Conservation (phyloP, 2,797 vertebrate genomes). For the Oreortyx pictus region DNA sequence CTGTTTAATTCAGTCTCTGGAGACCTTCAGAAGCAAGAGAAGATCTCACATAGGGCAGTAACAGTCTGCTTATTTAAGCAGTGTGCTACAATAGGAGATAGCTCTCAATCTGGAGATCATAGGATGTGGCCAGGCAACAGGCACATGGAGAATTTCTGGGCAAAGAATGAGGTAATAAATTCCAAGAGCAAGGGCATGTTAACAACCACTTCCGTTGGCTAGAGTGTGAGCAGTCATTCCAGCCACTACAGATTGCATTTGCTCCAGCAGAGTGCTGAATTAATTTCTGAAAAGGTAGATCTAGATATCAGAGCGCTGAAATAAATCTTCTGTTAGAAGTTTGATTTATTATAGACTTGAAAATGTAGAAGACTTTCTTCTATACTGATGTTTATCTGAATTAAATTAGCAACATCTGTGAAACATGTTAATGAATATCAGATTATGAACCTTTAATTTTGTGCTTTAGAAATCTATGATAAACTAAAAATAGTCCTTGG, state of each 20-base stretch:
- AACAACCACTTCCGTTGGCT: not conserved
- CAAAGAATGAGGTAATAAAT: not conserved
- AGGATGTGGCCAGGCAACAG: accelerated
- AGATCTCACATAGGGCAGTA: not conserved
- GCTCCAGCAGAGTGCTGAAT: not conserved
- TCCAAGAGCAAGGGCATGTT: not conserved
- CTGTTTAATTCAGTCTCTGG: not conserved
- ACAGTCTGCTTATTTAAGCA: not conserved
- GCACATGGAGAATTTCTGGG: not conserved
- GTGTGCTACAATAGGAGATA: not conserved
- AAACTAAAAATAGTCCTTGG: not conserved
- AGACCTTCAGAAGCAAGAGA: not conserved
- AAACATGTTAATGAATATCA: not conserved
- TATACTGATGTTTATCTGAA: not conserved
- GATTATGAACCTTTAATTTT: not conserved
- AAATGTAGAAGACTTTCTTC: not conserved
- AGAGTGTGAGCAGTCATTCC: not conserved
- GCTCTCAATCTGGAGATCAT: accelerated
- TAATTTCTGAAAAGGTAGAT: not conserved
- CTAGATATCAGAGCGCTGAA: not conserved
- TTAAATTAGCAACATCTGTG: not conserved
- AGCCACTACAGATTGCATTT: not conserved
- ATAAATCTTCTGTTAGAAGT: not conserved
- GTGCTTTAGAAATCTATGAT: not conserved
- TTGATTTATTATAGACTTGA: not conserved